Evolutionary conservation across 2,797 vertebrate genomes (phyloP).

Genomic region (Characodon lateralis): DNA sequence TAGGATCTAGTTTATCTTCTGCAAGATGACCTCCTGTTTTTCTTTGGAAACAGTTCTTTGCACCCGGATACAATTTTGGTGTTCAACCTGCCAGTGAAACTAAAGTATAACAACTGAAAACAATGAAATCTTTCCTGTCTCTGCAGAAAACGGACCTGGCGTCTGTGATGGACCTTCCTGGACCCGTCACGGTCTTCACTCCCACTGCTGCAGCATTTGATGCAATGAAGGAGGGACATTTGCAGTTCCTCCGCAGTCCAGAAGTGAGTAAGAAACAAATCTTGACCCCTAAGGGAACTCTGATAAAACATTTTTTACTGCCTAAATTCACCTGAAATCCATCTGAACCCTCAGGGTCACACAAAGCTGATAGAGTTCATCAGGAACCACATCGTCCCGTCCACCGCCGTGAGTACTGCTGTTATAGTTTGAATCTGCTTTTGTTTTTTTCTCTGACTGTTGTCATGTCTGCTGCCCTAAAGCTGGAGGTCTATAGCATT

Average conservation of each 20-base stretch:
- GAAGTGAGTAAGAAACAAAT: conserved; percentile 76
- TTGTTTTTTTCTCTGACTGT: not conserved
- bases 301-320: not conserved
- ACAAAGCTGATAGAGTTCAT: conserved; percentile 88
- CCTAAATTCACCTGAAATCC: not conserved
- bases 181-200: conserved; percentile 86
- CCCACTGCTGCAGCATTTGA: conserved; percentile 83
- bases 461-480: conserved; percentile 9
- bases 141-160: conserved; percentile 81
- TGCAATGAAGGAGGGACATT: conserved; percentile 74
- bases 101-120: not conserved
- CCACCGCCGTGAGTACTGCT: conserved; percentile 74
- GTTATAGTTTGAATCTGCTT: not conserved
- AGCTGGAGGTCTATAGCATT: conserved; percentile 87
- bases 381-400: conserved; percentile 85
- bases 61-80: not conserved
- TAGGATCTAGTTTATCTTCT: not conserved
- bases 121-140: not conserved
- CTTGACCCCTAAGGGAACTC: not conserved
- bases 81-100: not conserved
- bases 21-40: not conserved
- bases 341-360: conserved; percentile 80
- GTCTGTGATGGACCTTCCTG: conserved; percentile 76
- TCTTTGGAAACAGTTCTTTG: not conserved
- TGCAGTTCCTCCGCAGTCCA: conserved; percentile 83